phyloP scores from a whole-genome alignment of 2,113 vertebrate species.

The Eira barbara region DNA sequence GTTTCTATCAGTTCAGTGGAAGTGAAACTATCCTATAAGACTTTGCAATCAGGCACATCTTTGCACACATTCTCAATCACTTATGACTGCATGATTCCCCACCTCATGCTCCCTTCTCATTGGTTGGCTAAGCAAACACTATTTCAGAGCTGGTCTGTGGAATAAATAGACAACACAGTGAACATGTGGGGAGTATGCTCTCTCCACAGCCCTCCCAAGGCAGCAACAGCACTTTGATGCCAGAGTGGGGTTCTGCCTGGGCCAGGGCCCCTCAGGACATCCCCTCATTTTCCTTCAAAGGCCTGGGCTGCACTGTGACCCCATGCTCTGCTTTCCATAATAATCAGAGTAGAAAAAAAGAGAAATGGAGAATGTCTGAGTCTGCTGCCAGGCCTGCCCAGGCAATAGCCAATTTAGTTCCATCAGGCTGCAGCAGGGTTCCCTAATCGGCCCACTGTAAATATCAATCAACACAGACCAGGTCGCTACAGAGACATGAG shows the following conservation, averaged over 20 bases:
- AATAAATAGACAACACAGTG: background rate
- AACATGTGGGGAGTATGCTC: too few relatives aligned
- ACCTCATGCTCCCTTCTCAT: too few relatives aligned
- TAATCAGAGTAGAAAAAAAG: background rate
- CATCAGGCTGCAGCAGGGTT: background rate
- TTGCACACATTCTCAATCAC: background rate
- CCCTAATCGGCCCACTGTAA: background rate
- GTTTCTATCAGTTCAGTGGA: background rate
- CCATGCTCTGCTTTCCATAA: background rate
- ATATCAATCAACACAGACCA: background rate
- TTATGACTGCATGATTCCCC: background rate
- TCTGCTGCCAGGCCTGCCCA: background rate
- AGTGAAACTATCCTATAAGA: background rate
- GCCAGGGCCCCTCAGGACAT: background rate
- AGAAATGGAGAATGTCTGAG: background rate
- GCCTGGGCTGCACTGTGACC: background rate
- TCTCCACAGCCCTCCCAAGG: background rate
- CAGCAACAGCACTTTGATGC: background rate
- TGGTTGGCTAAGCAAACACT: background rate
- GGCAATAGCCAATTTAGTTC: too few relatives aligned
- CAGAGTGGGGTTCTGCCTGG: background rate
- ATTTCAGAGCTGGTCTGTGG: background rate
- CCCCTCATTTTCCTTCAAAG: background rate
- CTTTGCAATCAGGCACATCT: background rate
- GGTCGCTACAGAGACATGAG: fast-evolving